Conservation (phyloP, 2,113 vertebrate genomes). For the Cromileptes altivelis region DNA sequence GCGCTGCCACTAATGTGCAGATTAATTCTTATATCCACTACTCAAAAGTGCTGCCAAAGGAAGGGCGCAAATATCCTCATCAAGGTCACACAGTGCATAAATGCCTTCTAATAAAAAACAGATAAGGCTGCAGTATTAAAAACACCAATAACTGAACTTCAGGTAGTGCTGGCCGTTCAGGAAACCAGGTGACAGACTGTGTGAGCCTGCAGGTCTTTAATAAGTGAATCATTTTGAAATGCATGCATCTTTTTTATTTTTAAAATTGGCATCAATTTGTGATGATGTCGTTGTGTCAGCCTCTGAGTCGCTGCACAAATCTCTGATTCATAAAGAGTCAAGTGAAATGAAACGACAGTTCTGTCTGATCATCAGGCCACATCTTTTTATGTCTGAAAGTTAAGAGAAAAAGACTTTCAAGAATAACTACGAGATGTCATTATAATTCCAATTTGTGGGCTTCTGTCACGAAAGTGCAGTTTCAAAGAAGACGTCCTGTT, state of each 20-base stretch:
- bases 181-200: conserved; percentile 20
- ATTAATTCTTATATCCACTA: conserved; percentile 24
- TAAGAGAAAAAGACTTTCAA: conserved; percentile 1
- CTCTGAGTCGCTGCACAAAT: neutral
- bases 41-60: conserved; percentile 11
- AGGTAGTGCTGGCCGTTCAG: neutral
- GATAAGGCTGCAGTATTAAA: neutral
- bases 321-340: neutral
- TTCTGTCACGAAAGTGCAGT: conserved; percentile 42
- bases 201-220: neutral
- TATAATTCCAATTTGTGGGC: conserved; percentile 55
- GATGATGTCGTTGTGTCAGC: neutral
- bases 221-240: neutral
- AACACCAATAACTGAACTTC: neutral
- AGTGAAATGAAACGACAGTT: neutral
- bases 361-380: conserved; percentile 7
- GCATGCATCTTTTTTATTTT: neutral
- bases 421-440: conserved; percentile 32
- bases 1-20: conserved; percentile 12
- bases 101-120: neutral
- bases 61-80: neutral
- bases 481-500: conserved; percentile 51
- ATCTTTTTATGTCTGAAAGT: conserved; percentile 12
- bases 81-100: neutral
- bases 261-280: neutral